These are phyloP conservation scores for Cynaeus angustus DNA, from an alignment of 2,888 invertebrate species.

Conservation along the genomic window DNA sequence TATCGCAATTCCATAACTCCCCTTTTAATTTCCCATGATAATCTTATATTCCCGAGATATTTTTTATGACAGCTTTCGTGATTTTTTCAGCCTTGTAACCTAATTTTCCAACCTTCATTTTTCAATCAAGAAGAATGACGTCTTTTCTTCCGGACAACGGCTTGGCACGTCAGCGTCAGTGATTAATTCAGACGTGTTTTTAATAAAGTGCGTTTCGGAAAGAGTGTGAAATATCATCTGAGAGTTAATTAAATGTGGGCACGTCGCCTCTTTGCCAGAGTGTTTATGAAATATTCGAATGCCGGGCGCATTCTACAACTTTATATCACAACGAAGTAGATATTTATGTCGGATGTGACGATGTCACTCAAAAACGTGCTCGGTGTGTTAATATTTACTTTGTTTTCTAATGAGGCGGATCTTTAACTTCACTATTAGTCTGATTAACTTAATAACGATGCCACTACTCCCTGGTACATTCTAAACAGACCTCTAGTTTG, in stretches of 20 bases:
- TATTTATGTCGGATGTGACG: constrained; percentile 56
- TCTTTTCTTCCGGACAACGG: constrained; percentile 20
- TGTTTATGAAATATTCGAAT: constrained; percentile 58
- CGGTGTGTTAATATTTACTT: constrained; percentile 50
- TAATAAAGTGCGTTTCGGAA: constrained; percentile 47
- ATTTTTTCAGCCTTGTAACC: constrained; percentile 25
- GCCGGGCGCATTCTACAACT: constrained; percentile 54
- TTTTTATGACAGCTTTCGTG: constrained; percentile 16
- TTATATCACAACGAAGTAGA: constrained; percentile 56
- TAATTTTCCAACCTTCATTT: constrained; percentile 23
- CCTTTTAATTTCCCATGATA: constrained; percentile 44
- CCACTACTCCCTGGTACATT: background rate
- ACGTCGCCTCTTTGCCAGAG: constrained; percentile 51
- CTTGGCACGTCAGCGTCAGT: constrained; percentile 40
- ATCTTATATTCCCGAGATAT: constrained; percentile 21
- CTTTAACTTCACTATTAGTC: constrained; percentile 2
- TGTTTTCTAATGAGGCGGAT: constrained; percentile 40
- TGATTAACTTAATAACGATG: background rate
- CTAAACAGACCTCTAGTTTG: no score
- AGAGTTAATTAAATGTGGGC: constrained; percentile 57
- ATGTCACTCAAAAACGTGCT: constrained; percentile 55
- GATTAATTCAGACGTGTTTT: constrained; percentile 45
- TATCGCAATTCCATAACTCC: constrained; percentile 35
- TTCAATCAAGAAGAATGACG: constrained; percentile 16
- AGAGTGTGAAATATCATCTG: constrained; percentile 53